These are phyloP conservation scores for Thunnus thynnus DNA, from an alignment of 2,113 vertebrate genomes.

Conservation along the genomic window DNA sequence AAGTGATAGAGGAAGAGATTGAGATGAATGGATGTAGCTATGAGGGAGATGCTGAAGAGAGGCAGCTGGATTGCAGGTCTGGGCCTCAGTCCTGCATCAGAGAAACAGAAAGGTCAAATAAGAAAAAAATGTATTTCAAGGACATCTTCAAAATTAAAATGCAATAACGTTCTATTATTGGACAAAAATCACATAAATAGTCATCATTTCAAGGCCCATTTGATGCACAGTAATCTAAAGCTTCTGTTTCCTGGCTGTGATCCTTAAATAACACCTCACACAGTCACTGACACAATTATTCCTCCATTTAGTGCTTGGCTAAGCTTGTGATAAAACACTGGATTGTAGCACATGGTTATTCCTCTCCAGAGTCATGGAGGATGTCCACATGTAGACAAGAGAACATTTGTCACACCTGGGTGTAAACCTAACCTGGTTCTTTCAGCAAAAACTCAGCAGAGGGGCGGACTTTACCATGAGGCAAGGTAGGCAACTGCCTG, in stretches of 20 bases:
- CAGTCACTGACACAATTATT: slow-evolving; percentile 50
- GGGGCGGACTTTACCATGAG: too few species aligned
- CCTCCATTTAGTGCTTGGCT: slow-evolving; percentile 54
- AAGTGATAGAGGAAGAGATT: slow-evolving; percentile 9
- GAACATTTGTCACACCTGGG: slow-evolving; percentile 33
- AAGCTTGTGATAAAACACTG: slow-evolving; percentile 32
- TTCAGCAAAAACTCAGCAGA: slow-evolving; percentile 4
- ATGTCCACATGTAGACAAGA: slow-evolving; percentile 33
- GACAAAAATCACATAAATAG: background rate
- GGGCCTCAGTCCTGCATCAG: slow-evolving; percentile 59
- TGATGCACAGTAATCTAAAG: background rate
- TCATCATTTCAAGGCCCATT: background rate
- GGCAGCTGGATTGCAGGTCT: slow-evolving; percentile 38
- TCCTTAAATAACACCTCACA: slow-evolving; percentile 57
- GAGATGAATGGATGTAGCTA: slow-evolving; percentile 16
- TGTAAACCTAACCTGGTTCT: background rate
- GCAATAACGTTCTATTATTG: background rate
- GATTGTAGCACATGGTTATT: slow-evolving; percentile 34
- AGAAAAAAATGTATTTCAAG: slow-evolving; percentile 4
- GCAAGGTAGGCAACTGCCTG: too few species aligned
- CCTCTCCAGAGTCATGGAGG: slow-evolving; percentile 23
- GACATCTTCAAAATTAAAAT: background rate
- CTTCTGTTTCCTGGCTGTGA: slow-evolving; percentile 3
- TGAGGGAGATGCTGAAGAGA: slow-evolving; percentile 15
- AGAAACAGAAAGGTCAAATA: slow-evolving; percentile 15